These are phyloP conservation scores for Polydrusus cervinus DNA, from an alignment of 2,888 invertebrate species.

Conservation along the genomic window DNA sequence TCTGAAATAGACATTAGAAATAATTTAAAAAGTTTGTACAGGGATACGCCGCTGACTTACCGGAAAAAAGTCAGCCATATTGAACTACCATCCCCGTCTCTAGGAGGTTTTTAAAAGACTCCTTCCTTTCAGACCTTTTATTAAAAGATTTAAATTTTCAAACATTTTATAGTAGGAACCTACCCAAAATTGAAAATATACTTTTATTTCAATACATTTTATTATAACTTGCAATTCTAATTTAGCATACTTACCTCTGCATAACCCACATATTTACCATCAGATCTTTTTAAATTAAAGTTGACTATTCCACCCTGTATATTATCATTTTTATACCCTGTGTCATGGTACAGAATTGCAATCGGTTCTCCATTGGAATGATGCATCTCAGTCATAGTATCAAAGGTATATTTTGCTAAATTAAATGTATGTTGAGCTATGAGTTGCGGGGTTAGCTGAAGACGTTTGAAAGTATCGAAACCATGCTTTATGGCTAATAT, in stretches of 20 bases:
- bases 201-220: too few relatives aligned
- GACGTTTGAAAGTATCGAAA: slow-evolving; percentile 81
- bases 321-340: slow-evolving; percentile 76
- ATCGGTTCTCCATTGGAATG: slow-evolving; percentile 84
- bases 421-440: slow-evolving; percentile 84
- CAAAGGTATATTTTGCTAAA: slow-evolving; percentile 83
- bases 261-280: slow-evolving; percentile 89
- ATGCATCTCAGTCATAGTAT: slow-evolving; percentile 76
- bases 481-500: slow-evolving; percentile 89
- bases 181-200: too few relatives aligned
- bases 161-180: too few relatives aligned
- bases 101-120: too few relatives aligned
- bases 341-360: slow-evolving; percentile 83
- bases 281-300: slow-evolving; percentile 87
- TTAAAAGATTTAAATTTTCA: too few relatives aligned
- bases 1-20: too few relatives aligned
- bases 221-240: too few relatives aligned
- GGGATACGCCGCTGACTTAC: too few relatives aligned
- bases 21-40: too few relatives aligned
- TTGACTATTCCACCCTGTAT: slow-evolving; percentile 91
- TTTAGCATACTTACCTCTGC: slow-evolving; percentile 78
- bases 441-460: slow-evolving; percentile 79
- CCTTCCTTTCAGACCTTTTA: too few relatives aligned
- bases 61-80: too few relatives aligned
- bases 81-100: too few relatives aligned